A percentile compares a stretch with the other conserved stretches of the same genome.
Evolutionary conservation across 2,888 invertebrate species (phyloP).

Genomic region (Eristalis pertinax): DNA sequence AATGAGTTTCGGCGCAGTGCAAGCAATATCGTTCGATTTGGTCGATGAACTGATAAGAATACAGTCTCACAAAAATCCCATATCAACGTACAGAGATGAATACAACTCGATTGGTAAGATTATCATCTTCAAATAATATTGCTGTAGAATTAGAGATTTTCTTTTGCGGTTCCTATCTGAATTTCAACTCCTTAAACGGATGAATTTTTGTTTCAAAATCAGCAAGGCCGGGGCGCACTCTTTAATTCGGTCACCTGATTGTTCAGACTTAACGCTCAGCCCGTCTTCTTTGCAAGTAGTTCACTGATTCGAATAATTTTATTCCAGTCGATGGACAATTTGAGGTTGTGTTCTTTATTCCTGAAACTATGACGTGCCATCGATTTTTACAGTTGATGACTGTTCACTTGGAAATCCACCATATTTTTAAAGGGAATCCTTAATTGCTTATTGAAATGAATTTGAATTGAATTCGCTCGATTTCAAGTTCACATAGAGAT

Average conservation of each 20-base stretch:
- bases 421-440: too few relatives aligned
- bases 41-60: slow-evolving; percentile 56
- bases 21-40: slow-evolving; percentile 33
- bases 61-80: slow-evolving; percentile 2
- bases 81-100: background rate
- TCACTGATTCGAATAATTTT: background rate
- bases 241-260: background rate
- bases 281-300: background rate
- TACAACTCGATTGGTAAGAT: slow-evolving; percentile 24
- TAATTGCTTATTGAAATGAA: too few relatives aligned
- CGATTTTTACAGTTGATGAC: background rate
- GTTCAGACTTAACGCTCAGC: too few relatives aligned
- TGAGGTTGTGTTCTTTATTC: background rate
- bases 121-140: background rate
- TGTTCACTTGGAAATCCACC: background rate
- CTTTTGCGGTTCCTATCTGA: background rate
- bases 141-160: too few relatives aligned
- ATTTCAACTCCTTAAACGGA: background rate
- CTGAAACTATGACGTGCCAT: background rate
- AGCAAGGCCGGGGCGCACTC: background rate
- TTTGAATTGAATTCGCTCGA: too few relatives aligned
- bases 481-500: too few relatives aligned
- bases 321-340: background rate
- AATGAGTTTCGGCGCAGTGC: slow-evolving; percentile 51
- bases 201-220: background rate